A percentile compares a stretch with the other conserved stretches of the same genome.
These are phyloP conservation scores for Poicephalus gulielmi DNA, from an alignment of 2,113 vertebrate genomes.

Conservation along the genomic window DNA sequence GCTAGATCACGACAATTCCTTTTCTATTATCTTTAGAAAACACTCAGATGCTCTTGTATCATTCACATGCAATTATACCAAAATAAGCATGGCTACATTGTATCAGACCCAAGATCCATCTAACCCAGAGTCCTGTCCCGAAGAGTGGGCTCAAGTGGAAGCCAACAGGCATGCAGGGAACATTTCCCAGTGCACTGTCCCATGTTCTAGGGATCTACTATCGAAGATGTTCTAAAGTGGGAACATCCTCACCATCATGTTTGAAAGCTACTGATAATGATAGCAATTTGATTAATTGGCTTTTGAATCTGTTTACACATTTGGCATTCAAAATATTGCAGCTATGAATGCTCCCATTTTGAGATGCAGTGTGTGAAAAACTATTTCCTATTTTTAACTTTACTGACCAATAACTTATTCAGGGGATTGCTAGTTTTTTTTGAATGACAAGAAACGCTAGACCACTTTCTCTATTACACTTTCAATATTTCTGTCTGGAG, in stretches of 20 bases:
- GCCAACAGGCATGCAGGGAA: background rate
- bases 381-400: background rate
- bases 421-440: background rate
- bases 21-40: background rate
- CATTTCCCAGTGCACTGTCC: background rate
- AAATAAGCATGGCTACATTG: background rate
- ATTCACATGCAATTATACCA: background rate
- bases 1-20: background rate
- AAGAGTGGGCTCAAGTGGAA: background rate
- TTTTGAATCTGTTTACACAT: background rate
- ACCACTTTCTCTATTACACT: background rate
- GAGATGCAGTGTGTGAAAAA: background rate
- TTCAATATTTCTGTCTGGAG: background rate
- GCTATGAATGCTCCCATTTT: background rate
- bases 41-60: background rate
- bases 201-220: background rate
- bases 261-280: background rate
- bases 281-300: background rate
- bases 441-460: background rate
- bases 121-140: background rate
- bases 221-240: background rate
- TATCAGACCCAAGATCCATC: background rate
- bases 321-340: background rate
- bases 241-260: background rate
- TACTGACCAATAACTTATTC: background rate